Evolutionary conservation across 2,888 invertebrate species (phyloP).

Genomic region (Dastarcus helophoroides): DNA sequence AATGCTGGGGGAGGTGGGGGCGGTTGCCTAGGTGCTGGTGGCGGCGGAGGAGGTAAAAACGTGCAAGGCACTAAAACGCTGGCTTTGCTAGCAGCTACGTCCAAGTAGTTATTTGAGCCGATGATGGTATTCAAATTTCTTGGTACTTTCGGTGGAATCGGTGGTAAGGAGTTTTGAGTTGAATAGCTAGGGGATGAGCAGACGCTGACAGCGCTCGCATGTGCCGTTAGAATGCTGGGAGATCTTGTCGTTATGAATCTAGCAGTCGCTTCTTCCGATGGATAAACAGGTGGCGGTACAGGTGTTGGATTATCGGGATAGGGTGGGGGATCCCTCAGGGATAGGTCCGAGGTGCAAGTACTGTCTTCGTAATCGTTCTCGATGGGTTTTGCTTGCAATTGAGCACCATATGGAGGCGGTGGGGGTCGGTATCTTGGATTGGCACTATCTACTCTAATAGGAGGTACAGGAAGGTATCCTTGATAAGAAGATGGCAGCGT

Average conservation of each 20-base stretch:
- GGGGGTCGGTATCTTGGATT: conserved; percentile 38
- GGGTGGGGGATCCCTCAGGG: conserved; percentile 53
- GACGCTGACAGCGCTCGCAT: conserved; percentile 55
- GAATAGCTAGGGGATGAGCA: conserved; percentile 50
- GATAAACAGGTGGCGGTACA: conserved; percentile 49
- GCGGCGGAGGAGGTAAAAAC: conserved; percentile 45
- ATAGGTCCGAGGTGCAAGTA: conserved; percentile 24
- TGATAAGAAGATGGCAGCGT: conserved; percentile 49
- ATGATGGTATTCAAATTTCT: conserved; percentile 42
- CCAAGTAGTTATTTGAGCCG: conserved; percentile 50
- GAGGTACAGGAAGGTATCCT: conserved; percentile 52
- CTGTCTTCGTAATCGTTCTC: conserved; percentile 26
- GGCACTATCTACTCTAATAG: conserved; percentile 54
- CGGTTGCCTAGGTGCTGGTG: conserved; percentile 43
- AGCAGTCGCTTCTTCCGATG: conserved; percentile 60
- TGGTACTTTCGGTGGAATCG: conserved; percentile 35
- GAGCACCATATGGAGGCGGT: conserved; percentile 37
- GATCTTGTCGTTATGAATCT: conserved; percentile 67
- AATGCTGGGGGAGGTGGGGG: conserved; percentile 56
- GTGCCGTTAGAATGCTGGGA: conserved; percentile 65
- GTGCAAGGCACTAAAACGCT: conserved; percentile 40
- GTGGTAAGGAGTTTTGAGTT: conserved; percentile 35
- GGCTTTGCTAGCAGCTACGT: conserved; percentile 46
- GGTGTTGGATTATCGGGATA: conserved; percentile 43
- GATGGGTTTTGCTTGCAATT: conserved; percentile 25